A percentile compares a stretch with the other conserved stretches of the same genome.
Conservation (phyloP, 2,113 vertebrate genomes). For the Cottus gobio region DNA sequence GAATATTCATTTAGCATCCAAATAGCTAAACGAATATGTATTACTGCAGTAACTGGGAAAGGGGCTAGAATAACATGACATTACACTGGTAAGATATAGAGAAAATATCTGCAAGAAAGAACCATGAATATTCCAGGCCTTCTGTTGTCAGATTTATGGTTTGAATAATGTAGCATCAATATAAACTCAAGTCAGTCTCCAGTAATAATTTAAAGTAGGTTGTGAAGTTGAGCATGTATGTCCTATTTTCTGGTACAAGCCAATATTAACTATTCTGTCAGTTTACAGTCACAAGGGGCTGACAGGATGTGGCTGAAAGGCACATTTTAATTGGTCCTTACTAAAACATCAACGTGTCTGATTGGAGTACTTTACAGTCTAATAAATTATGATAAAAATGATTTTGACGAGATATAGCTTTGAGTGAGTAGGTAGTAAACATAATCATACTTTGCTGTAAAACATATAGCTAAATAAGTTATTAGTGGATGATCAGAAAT, state of each 20-base stretch:
- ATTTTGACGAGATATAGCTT: background rate
- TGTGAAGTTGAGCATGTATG: background rate
- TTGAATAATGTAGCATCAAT: constrained; percentile 24
- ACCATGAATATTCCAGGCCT: background rate
- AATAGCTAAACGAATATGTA: constrained; percentile 5
- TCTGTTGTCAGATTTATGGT: constrained; percentile 27
- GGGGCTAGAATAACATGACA: constrained; percentile 8
- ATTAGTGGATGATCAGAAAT: background rate
- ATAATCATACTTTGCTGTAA: background rate
- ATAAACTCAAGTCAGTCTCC: background rate
- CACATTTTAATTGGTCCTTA: constrained; percentile 1
- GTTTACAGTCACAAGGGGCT: background rate
- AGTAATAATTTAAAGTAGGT: background rate
- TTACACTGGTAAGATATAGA: background rate
- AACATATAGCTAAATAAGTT: background rate
- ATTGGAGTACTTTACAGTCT: background rate
- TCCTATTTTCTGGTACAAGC: too few species aligned
- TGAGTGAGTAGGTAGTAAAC: too few species aligned
- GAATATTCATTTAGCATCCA: constrained; percentile 15
- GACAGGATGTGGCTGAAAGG: background rate
- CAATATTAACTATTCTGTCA: background rate
- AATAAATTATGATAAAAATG: background rate
- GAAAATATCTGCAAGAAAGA: constrained; percentile 2
- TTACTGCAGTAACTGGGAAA: constrained; percentile 11
- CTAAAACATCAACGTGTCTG: background rate